Conservation (phyloP, 2,797 vertebrate species). For the Tinamus major region DNA sequence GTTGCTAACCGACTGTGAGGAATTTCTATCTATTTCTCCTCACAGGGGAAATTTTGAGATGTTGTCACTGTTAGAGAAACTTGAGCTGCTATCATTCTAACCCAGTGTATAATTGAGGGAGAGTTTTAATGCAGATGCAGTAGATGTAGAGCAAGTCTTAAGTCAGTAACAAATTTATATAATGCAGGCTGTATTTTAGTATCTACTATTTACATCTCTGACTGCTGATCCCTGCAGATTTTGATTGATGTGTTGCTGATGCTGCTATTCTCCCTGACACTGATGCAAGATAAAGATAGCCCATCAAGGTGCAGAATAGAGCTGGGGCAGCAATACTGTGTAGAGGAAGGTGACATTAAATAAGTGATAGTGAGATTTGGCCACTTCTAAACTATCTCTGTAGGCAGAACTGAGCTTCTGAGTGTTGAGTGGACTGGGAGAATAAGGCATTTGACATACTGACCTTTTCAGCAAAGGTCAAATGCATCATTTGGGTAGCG, state of each 20-base stretch:
- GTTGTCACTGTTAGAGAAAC: neutral
- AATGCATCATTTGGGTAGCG: neutral
- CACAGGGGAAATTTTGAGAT: neutral
- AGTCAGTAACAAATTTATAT: conserved; percentile 16
- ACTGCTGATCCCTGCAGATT: conserved; percentile 35
- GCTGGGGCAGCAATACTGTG: neutral
- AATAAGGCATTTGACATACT: conserved; percentile 32
- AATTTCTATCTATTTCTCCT: neutral
- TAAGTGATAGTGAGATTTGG: neutral
- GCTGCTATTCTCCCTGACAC: conserved; percentile 23
- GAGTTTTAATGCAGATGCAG: neutral
- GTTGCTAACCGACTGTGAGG: neutral
- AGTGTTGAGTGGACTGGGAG: conserved; percentile 45
- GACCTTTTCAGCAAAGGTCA: conserved; percentile 58
- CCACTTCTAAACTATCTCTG: neutral
- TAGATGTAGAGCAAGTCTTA: neutral
- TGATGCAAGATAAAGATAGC: neutral
- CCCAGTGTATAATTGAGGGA: neutral
- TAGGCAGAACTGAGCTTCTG: neutral
- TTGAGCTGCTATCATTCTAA: neutral
- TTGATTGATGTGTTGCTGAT: conserved; percentile 47
- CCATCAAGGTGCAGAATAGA: neutral
- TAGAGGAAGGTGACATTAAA: neutral
- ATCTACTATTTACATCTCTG: neutral
- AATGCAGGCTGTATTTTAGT: neutral